Evolutionary conservation across 2,113 vertebrate species (phyloP), one percentile per base, ranked within the genome.

Genomic region (Steatornis caripensis): DNA sequence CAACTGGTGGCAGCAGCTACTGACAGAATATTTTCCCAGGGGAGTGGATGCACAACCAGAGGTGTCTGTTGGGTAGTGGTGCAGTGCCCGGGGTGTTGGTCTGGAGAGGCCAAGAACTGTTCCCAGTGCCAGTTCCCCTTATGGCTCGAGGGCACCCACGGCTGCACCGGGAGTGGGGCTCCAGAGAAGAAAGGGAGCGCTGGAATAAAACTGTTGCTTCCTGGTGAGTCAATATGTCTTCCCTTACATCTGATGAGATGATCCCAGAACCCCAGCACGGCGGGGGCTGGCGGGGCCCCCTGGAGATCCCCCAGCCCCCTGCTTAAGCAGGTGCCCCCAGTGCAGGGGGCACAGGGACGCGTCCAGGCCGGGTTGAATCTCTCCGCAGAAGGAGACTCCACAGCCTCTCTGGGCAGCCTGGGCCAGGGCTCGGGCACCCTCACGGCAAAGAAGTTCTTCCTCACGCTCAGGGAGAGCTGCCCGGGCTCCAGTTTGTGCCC

Each of bases 21-120:
- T 66, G 45, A 13, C 5, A 18, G 23, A 66, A 6, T 16, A 18
- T 23, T 64, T 61, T 43, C 8, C 4, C 10, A 11, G 32, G 23
- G 68, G 30, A 32, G 34, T 23, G 11, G n/a, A 37, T 66, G 41
- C 78, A 22, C 20, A 76, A 17, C 10, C 76, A 49, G 60, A 18
- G 14, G 21, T 57, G 4, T 43, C 46, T 57, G 3, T 6, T 32
- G 46, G 86, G 27, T 30, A 15, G 14, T 61, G 45, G 11, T n/a
- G n/a, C 29, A 34, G 41, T 8, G 14, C 0, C 2, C 46, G 36
- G 53, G 49, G 1, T 2, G 16, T 16, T n/a, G 29, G 39, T 8
- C 30, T 61, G 76, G 30, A 89, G 58, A 65, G 46, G 37, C 45
- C 45, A 16, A 61, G 27, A 69, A 17, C 53, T 4, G 0, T 5